Evolutionary conservation across 2,113 vertebrate species (phyloP), one percentile per base, ranked within the genome.

Genomic region (Artemisiospiza belli): DNA sequence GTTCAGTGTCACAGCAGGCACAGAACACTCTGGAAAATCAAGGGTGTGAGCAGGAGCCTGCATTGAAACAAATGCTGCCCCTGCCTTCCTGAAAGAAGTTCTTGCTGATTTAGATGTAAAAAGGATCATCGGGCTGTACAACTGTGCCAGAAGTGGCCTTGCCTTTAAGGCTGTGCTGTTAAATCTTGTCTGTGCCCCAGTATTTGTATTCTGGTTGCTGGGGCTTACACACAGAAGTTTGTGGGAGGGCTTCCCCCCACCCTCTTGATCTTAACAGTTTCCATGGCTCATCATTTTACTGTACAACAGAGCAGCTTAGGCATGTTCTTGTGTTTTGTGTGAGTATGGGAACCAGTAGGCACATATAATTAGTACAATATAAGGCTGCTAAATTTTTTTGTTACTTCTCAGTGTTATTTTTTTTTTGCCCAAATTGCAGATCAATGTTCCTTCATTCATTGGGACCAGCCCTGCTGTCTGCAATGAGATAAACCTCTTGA

Each of bases 61-160:
- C 31, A 1, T 15, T 69, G 44, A 49, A 41, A 17, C 18, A 46
- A n/a, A 18, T 19, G 41, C 30, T 51, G 18, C 24, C 13, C 2
- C 6, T 64, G 37, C 13, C 39, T 55, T 4, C 35, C n/a, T 52
- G 20, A 17, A 63, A 28, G 7, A 59, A 15, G 5, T 12, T 19
- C 6, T 28, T 58, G 10, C 11, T 63, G 33, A 5, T 55, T 76
- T 61, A 33, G 20, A 4, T 28, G 11, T 35, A 12, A 76, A 67
- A 24, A 67, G 13, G 44, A 22, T 27, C 35, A 15, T 28, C 0
- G 1, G 10, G 25, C 4, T 66, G 4, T 20, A 18, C 19, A n/a
- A 0, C 18, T 46, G n/a, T 46, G 39, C 33, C 33, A 27, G 37
- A 58, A 49, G 52, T 9, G 21, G 35, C 49, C 35, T 61, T 41